Conservation (phyloP, 2,888 invertebrate species). For the Syrphus vitripennis region DNA sequence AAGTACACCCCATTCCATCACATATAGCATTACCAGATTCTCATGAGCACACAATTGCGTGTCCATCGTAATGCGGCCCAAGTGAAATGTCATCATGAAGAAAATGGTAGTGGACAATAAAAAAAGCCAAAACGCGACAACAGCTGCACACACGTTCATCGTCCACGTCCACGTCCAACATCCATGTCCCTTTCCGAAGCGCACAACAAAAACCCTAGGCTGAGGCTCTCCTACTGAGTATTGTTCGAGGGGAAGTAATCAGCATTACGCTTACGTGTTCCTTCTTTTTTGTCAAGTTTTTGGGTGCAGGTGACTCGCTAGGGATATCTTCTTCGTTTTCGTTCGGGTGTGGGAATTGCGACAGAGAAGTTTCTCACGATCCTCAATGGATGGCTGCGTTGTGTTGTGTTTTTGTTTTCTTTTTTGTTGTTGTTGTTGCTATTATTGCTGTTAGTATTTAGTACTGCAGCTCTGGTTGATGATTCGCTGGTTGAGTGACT, state of each 20-base stretch:
- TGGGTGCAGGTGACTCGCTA: constrained; percentile 72
- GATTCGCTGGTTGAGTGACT: constrained; percentile 38
- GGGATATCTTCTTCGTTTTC: constrained; percentile 42
- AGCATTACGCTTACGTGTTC: constrained; percentile 62
- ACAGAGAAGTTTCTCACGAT: constrained; percentile 81
- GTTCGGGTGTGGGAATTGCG: constrained; percentile 80
- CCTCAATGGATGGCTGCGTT: constrained; percentile 73
- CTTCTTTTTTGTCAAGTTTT: constrained; percentile 59
- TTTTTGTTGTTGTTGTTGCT: constrained; percentile 47
- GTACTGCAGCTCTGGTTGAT: constrained; percentile 21
- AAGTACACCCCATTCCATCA: constrained; percentile 15
- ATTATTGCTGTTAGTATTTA: constrained; percentile 37
- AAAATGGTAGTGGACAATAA: constrained; percentile 28
- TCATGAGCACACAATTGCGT: constrained; percentile 31
- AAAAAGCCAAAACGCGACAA: constrained; percentile 68
- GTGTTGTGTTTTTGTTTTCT: constrained; percentile 39
- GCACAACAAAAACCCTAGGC: constrained; percentile 55
- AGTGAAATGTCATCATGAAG: constrained; percentile 25
- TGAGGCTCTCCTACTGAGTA: constrained; percentile 33
- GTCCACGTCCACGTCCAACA: neutral
- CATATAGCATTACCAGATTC: constrained; percentile 38
- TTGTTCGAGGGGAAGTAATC: constrained; percentile 63
- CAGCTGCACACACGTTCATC: constrained; percentile 47
- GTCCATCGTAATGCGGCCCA: constrained; percentile 35
- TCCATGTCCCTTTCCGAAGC: constrained; percentile 43